Evolutionary conservation across 2,797 vertebrate genomes (phyloP), one percentile per base, ranked within the genome.

Genomic region (Sebastolobus altivelis): DNA sequence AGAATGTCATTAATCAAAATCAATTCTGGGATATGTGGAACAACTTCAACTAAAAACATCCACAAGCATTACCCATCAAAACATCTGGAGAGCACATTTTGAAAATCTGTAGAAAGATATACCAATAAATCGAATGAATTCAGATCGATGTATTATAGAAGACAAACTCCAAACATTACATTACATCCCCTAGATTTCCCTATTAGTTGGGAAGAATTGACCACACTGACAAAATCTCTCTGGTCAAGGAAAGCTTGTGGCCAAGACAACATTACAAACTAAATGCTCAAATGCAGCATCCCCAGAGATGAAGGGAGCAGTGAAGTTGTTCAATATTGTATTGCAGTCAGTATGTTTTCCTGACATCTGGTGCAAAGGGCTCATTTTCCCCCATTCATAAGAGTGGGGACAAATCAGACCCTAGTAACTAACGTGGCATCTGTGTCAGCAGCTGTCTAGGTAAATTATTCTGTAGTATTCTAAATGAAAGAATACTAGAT

Each of bases 331-430:
- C 46, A 49, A 49, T 3, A 20, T 49, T 8, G 49, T 52, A 52
- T n/a, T 20, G 49, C 49, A 52, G 49, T 52, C 18, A 20, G 49
- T 18, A 52, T 52, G 49, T 54, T 54, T n/a, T 52, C 49, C 20
- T 6, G 7, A n/a, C 5, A 46, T 46, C 16, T 46, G 37, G 37
- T 38, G 6, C 37, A 38, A 38, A 38, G 37, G 49, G n/a, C n/a
- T 52, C n/a, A 52, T 74, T 73, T 73, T 73, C n/a, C 49, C 33
- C 49, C 22, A n/a, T 40, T 75, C 55, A 54, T 62, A 62, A 18
- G 18, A 65, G 49, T 37, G 49, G 11, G 31, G 43, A 73, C 59
- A 37, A 37, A 54, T 49, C 71, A 54, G 43, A 22, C 27, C 31
- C 13, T n/a, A 14, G 22, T 31, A 46, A 29, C n/a, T 43, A 46